Conservation (phyloP, 2,113 vertebrate species). For the Herpailurus yagouaroundi region DNA sequence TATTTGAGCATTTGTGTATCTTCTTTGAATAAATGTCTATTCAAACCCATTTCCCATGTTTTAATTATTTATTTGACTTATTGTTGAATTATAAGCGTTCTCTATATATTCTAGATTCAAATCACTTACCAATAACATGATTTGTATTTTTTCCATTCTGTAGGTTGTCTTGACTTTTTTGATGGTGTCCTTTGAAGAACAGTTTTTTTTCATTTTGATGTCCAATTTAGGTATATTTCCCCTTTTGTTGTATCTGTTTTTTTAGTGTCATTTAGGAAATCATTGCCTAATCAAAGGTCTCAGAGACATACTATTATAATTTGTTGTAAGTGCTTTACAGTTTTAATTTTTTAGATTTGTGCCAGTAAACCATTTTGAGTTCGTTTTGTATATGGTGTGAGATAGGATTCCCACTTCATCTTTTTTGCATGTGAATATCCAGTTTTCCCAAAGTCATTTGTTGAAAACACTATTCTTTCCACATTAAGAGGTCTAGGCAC, state of each 20-base stretch:
- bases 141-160: background rate
- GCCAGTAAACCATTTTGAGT: background rate
- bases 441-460: background rate
- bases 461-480: background rate
- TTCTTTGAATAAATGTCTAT: background rate
- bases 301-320: background rate
- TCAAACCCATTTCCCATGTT: background rate
- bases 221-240: background rate
- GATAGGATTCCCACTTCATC: background rate
- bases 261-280: background rate
- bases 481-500: background rate
- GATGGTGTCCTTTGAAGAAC: background rate
- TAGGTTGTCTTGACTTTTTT: background rate
- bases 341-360: background rate
- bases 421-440: background rate
- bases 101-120: background rate
- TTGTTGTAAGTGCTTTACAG: background rate
- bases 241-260: background rate
- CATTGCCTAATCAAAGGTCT: background rate
- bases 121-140: background rate
- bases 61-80: background rate
- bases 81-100: background rate
- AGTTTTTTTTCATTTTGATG: background rate
- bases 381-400: background rate
- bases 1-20: background rate